Percentiles rank a stretch among this genome's conserved stretches.
Evolutionary conservation across 2,113 vertebrate species (phyloP).

Genomic region (Podarcis raffonei): DNA sequence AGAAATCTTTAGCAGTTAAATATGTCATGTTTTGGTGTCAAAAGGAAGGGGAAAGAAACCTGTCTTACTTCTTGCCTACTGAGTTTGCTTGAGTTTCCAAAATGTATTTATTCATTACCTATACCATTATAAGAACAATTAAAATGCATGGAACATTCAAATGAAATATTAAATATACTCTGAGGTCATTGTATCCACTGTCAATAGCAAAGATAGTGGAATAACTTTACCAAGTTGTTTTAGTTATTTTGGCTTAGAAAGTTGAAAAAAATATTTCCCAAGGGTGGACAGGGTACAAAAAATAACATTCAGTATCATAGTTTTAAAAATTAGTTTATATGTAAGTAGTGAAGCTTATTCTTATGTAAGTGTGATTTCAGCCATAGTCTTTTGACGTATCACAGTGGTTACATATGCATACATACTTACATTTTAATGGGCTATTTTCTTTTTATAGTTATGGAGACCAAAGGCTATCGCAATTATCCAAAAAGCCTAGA

Average conservation of each 20-base stretch:
- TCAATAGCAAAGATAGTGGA: background rate
- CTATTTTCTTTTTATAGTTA: slow-evolving; percentile 79
- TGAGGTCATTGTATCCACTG: background rate
- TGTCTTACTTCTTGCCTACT: background rate
- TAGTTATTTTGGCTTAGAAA: background rate
- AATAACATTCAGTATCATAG: background rate
- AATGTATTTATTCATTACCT: background rate
- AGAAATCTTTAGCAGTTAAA: background rate
- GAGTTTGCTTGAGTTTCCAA: background rate
- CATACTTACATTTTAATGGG: slow-evolving; percentile 64
- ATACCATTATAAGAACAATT: background rate
- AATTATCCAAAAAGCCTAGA: slow-evolving; percentile 90
- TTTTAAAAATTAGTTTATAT: background rate
- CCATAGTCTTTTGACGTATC: background rate
- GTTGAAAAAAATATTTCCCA: background rate
- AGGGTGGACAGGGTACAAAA: background rate
- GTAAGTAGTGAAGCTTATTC: background rate
- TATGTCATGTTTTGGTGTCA: background rate
- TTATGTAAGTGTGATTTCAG: background rate
- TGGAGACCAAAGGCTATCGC: slow-evolving; percentile 98
- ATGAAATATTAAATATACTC: background rate
- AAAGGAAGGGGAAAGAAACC: background rate
- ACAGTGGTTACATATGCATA: background rate
- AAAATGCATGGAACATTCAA: background rate
- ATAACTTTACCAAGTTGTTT: background rate